Base-by-base conservation (phyloP, 2,888 invertebrate species). In the Phytoseiulus persimilis region DNA sequence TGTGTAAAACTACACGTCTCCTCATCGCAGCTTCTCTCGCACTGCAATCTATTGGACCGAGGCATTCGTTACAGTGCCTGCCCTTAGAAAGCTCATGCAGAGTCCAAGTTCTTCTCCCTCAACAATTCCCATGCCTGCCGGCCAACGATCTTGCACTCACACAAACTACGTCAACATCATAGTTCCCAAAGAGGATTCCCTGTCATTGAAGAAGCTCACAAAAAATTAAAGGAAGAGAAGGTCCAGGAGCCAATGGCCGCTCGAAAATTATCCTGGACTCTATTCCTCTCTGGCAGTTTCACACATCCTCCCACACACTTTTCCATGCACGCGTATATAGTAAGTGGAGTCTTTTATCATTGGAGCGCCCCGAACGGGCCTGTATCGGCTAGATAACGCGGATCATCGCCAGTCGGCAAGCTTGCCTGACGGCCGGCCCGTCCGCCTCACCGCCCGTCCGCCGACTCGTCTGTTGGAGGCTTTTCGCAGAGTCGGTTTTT, bases 341-440 rank as follows among this genome's bases (percentile, higher is more conserved):
- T 65, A 65, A 65, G 65, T 65, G 65, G 65, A 65, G 65, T 65
- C 65, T 65, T 65, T 65, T 65, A 65, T 65, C 65, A 65, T 65
- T 65, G 65, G 18, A 14, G 65, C 65, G 65, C 65, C 28, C 65
- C 18, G 65, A 65, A 65, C 65, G 65, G 65, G 87, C 87, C 87
- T 87, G 87, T 87, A 87, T 87, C 87, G 87, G 87, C 31, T 23
- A 87, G 87, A 87, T 87, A 87, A 87, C 87, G 87, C 87, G 33
- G 33, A 87, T 87, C 87, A 87, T 87, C 87, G 65, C 65, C 65
- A 65, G 65, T 65, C 65, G 2, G 65, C 65, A 65, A 65, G 65
- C 65, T 65, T 28, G 65, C 14, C 18, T 18, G 65, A 6, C 65
- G 1, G 28, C 65, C 65, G 5, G 65, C 28, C 65, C 65, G 18